Evolutionary conservation across 2,888 invertebrate species (phyloP), one percentile per base, ranked within the genome.

Genomic region (Crocallis elinguaria): DNA sequence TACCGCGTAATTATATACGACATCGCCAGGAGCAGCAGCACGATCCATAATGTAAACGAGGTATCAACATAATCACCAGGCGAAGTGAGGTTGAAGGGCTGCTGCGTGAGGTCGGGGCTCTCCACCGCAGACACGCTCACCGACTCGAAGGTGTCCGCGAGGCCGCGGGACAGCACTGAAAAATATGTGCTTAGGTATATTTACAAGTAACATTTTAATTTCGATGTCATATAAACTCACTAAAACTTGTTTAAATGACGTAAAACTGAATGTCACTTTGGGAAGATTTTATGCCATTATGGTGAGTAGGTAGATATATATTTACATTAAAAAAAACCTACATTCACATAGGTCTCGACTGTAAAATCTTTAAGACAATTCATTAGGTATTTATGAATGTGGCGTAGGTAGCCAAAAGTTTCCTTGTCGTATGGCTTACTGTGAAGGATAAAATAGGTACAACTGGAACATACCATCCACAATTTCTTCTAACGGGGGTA

Each of bases 41-140:
- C 19, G n/a, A n/a, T n/a, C n/a, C n/a, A n/a, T n/a, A n/a, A 19
- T 5, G 19, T 4, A 5, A 5, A 19, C 11, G 9, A 8, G 33
- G 2, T 1, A 17, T 9, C 3, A 11, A 8, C 4, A 7, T 8
- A 25, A 2, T 23, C 3, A 97, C 97, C 97, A 86, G 94, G 87
- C 32, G 94, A 94, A n/a, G 96, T 96, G 58, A 98, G 92, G 55
- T 93, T 92, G 79, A 95, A 98, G 0, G 98, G 98, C 13, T 94
- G 75, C 75, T 95, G 84, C 1, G 94, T 95, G 60, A 99, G 93
- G 88, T 98, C 95, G 0, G 98, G 98, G 76, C 97, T 96, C 27
- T 96, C 95, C 8, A 95, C 95, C n/a, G 97, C 94, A 36, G 94
- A 93, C 1, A 97, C 97, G 23, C 80, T 77, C 17, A 95, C 96